These are phyloP conservation scores for Prenolepis imparis DNA, from an alignment of 2,888 invertebrate genomes.

Conservation along the genomic window DNA sequence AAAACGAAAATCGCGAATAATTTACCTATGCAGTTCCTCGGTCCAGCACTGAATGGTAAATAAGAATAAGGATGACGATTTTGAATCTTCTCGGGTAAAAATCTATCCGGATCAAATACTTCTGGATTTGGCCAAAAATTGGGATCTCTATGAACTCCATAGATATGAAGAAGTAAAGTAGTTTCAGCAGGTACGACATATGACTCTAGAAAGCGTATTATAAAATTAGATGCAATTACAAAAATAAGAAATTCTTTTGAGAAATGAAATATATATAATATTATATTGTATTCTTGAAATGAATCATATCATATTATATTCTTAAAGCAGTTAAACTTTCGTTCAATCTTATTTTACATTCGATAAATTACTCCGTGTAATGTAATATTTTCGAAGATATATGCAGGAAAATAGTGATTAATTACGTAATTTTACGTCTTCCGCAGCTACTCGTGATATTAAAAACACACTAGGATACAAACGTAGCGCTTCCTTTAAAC, in stretches of 20 bases:
- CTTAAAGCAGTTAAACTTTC: not conserved
- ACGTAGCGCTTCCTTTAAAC: conserved; percentile 90
- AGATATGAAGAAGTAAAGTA: conserved; percentile 79
- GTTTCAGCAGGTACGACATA: conserved; percentile 87
- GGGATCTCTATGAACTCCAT: conserved; percentile 88
- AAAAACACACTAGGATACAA: conserved; percentile 90
- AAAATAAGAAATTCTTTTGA: not conserved
- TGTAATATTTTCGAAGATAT: no score
- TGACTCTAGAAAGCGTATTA: conserved; percentile 83
- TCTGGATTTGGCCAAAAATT: conserved; percentile 90
- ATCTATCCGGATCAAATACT: conserved; percentile 90
- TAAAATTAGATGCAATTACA: not conserved
- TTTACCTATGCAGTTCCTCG: conserved; percentile 87
- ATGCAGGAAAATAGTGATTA: not conserved
- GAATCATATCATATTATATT: no score
- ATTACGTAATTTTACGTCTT: no score
- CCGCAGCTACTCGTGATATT: conserved; percentile 88
- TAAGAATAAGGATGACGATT: conserved; percentile 89
- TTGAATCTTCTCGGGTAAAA: conserved; percentile 87
- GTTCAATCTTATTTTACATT: not conserved
- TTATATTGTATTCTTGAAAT: not conserved
- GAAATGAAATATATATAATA: not conserved
- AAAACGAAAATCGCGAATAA: not conserved
- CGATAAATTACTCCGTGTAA: no score
- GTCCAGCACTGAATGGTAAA: conserved; percentile 90